Evolutionary conservation across 2,888 invertebrate species (phyloP).

Genomic region (Anodontia alba): DNA sequence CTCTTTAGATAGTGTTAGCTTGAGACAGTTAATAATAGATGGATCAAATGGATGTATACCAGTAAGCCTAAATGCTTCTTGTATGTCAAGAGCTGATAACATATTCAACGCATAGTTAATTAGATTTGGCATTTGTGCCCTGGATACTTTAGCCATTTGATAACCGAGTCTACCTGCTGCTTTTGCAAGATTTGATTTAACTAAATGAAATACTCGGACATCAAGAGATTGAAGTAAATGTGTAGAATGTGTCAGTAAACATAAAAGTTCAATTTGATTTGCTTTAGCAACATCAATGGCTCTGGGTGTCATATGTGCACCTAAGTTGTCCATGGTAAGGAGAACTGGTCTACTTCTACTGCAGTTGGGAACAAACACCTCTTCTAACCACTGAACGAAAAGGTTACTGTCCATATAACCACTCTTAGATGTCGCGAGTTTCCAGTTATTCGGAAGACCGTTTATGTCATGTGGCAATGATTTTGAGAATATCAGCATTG

Average conservation of each 20-base stretch:
- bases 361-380: constrained; percentile 19
- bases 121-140: neutral
- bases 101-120: neutral
- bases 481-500: constrained; percentile 26
- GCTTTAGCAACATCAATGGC: constrained; percentile 4
- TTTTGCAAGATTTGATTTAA: constrained; percentile 14
- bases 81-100: neutral
- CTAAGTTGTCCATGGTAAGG: constrained; percentile 33
- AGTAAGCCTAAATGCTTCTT: no score
- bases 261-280: constrained; percentile 11
- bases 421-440: neutral
- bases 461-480: constrained; percentile 8
- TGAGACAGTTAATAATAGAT: no score
- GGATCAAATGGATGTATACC: no score
- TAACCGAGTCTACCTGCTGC: constrained; percentile 17
- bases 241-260: constrained; percentile 19
- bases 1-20: neutral
- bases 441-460: constrained; percentile 4
- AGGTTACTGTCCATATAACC: constrained; percentile 23
- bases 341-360: constrained; percentile 24
- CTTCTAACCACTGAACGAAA: constrained; percentile 18
- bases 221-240: constrained; percentile 23
- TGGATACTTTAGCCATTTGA: neutral
- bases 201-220: constrained; percentile 19
- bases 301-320: constrained; percentile 13